Evolutionary conservation across 2,113 vertebrate species (phyloP).

Genomic region (Columbina picui): DNA sequence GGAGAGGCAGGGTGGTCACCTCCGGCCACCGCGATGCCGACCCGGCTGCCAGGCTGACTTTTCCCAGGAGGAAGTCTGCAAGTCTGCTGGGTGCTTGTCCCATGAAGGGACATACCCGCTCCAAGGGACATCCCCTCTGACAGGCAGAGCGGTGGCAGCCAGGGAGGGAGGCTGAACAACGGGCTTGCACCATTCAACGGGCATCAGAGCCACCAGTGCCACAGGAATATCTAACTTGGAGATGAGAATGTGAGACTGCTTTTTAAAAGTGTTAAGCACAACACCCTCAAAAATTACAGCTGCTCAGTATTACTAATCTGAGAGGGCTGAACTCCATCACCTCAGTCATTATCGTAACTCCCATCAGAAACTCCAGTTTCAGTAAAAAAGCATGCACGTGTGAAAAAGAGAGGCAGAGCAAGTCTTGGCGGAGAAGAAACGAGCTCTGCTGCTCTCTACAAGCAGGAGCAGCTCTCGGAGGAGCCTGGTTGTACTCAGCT

Average conservation of each 20-base stretch:
- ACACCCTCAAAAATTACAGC: background rate
- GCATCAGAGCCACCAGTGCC: background rate
- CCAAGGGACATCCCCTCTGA: background rate
- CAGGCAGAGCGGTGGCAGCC: fast-evolving
- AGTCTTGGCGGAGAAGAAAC: background rate
- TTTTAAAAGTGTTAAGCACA: background rate
- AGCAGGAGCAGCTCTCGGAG: background rate
- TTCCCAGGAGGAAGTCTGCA: background rate
- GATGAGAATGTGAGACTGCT: fast-evolving
- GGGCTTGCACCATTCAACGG: fast-evolving
- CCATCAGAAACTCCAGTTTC: background rate
- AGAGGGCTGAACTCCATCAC: background rate
- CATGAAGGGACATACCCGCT: fast-evolving
- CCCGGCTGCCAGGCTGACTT: background rate
- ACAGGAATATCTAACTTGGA: background rate
- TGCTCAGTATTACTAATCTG: background rate
- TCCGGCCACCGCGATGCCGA: background rate
- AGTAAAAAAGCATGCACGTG: background rate
- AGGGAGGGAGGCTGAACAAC: background rate
- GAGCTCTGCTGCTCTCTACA: background rate
- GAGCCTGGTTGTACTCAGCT: background rate
- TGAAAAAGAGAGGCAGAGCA: background rate
- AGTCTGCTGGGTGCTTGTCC: fast-evolving
- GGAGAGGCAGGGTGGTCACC: background rate
- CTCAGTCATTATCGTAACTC: background rate